Evolutionary conservation across 2,888 invertebrate genomes (phyloP).

Genomic region (Drosophila mimetica): DNA sequence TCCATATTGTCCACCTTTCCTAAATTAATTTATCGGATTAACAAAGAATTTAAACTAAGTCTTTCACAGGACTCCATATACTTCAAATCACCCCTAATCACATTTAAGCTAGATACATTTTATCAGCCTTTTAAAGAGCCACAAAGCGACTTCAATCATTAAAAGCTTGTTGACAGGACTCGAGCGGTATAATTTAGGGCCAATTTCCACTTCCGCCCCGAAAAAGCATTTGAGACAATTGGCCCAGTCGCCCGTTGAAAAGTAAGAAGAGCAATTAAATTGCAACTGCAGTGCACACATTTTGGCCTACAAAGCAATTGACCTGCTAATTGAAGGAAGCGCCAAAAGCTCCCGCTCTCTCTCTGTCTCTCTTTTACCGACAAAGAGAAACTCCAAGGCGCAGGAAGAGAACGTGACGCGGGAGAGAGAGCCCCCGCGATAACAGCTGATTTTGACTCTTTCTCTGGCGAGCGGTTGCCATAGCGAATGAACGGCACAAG

Average conservation of each 20-base stretch:
- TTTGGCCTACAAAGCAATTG: slow-evolving; percentile 80
- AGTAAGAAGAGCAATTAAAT: slow-evolving; percentile 23
- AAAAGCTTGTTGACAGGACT: slow-evolving; percentile 19
- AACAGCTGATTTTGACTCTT: slow-evolving; percentile 67
- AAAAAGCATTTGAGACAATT: slow-evolving; percentile 38
- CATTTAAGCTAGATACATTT: too few species aligned
- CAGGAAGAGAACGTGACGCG: not conserved
- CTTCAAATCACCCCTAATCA: too few species aligned
- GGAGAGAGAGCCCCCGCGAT: slow-evolving; percentile 9
- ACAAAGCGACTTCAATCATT: not conserved
- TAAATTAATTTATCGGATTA: too few species aligned
- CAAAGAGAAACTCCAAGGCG: slow-evolving; percentile 37
- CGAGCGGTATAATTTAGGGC: slow-evolving; percentile 12
- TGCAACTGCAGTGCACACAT: slow-evolving; percentile 72
- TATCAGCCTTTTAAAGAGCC: not conserved
- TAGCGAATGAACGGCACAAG: slow-evolving; percentile 77
- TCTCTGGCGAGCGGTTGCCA: slow-evolving; percentile 65
- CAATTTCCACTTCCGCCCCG: slow-evolving; percentile 45
- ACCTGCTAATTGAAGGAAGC: slow-evolving; percentile 78
- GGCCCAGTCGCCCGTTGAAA: slow-evolving; percentile 5
- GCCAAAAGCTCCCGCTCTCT: slow-evolving; percentile 37
- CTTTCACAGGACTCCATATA: too few species aligned
- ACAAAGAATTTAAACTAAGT: too few species aligned
- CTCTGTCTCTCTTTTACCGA: not conserved
- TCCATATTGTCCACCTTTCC: too few species aligned